Conservation (phyloP, 2,113 vertebrate species). For the Odontesthes bonariensis region DNA sequence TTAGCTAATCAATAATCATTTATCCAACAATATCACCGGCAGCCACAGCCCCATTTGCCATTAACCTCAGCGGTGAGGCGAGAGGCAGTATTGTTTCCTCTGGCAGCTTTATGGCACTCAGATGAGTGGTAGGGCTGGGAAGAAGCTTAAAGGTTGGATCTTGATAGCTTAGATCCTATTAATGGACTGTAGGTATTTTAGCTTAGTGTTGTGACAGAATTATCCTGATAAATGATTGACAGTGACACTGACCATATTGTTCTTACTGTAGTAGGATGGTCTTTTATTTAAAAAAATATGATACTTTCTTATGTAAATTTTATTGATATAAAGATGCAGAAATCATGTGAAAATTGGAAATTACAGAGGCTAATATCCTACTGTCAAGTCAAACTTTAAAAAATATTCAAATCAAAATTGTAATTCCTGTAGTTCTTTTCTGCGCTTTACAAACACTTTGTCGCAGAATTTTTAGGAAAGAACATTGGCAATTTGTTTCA, state of each 20-base stretch:
- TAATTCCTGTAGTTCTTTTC: neutral
- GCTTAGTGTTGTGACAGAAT: constrained; percentile 64
- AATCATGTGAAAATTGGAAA: neutral
- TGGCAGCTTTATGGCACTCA: constrained; percentile 83
- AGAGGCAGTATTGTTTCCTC: constrained; percentile 79
- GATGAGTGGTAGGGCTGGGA: constrained; percentile 75
- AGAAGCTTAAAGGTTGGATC: constrained; percentile 62
- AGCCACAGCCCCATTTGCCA: constrained; percentile 83
- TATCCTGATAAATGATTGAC: constrained; percentile 72
- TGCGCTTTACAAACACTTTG: neutral
- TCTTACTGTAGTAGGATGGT: constrained; percentile 1
- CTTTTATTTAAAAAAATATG: neutral
- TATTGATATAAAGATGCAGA: neutral
- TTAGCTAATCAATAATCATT: constrained; percentile 90
- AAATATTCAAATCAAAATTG: neutral
- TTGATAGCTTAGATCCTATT: constrained; percentile 73
- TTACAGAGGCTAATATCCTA: neutral
- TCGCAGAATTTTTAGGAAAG: neutral
- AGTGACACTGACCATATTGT: constrained; percentile 38
- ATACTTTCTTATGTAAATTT: neutral
- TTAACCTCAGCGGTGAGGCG: constrained; percentile 81
- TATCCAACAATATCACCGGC: constrained; percentile 85
- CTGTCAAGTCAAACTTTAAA: neutral
- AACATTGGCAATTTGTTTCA: neutral
- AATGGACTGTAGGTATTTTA: constrained; percentile 75